phyloP scores from a whole-genome alignment of 2,888 invertebrate genomes.

The Andrena flavipes region DNA sequence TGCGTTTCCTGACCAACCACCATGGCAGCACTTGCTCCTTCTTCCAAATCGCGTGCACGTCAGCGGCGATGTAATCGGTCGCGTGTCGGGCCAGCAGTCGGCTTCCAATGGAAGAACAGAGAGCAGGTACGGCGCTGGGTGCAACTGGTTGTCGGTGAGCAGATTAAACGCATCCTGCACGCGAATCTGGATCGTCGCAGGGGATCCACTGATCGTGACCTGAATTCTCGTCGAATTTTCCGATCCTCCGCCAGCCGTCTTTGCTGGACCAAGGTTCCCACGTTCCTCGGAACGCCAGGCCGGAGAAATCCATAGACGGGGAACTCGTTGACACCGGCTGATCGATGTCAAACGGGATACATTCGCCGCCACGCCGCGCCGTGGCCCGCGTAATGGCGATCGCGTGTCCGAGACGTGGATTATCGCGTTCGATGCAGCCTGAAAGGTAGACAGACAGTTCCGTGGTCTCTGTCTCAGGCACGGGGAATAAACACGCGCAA shows the following conservation, averaged over 20 bases:
- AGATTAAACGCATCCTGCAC: conserved; percentile 11
- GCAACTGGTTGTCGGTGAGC: conserved; percentile 1
- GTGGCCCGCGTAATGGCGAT: conserved; percentile 8
- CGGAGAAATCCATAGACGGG: neutral
- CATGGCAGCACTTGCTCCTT: too few relatives aligned
- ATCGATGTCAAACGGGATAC: conserved; percentile 36
- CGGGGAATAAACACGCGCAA: conserved; percentile 20
- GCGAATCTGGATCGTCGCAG: conserved; percentile 2
- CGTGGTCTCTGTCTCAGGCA: neutral
- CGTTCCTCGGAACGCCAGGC: neutral
- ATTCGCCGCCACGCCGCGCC: neutral
- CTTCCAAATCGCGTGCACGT: neutral
- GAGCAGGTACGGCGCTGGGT: neutral
- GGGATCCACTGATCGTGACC: conserved; percentile 1
- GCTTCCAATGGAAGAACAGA: neutral
- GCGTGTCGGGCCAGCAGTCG: neutral
- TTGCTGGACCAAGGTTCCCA: neutral
- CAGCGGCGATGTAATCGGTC: neutral
- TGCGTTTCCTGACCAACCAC: neutral
- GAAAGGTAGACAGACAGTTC: conserved; percentile 15
- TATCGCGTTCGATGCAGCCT: conserved; percentile 10
- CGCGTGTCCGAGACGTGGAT: conserved; percentile 5
- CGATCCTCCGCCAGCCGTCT: neutral
- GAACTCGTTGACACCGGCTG: conserved; percentile 28
- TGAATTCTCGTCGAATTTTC: neutral